These are phyloP conservation scores for Loxodonta africana DNA, from an alignment of 2,113 vertebrate genomes.

Conservation along the genomic window DNA sequence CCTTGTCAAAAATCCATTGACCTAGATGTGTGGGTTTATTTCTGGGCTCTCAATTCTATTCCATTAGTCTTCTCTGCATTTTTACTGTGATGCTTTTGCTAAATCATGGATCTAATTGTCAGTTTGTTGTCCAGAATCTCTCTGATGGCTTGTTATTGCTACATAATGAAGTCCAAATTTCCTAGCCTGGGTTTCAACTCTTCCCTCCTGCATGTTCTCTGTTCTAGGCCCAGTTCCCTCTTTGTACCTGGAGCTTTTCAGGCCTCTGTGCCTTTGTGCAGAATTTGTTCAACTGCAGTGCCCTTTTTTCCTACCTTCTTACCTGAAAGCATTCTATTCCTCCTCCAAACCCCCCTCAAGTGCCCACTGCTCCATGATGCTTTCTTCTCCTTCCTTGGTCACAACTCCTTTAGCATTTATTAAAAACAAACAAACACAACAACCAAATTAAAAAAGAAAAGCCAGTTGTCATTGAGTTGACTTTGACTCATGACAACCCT, in stretches of 20 bases:
- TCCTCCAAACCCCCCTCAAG: accelerated
- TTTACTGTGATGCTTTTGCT: accelerated
- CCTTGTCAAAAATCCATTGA: too few relatives aligned
- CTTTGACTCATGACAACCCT: neutral
- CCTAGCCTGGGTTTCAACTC: neutral
- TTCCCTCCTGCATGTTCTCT: accelerated
- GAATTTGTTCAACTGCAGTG: neutral
- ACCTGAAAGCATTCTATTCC: too few relatives aligned
- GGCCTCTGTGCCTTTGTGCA: neutral
- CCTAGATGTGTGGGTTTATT: too few relatives aligned
- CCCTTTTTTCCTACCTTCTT: neutral
- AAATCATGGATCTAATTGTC: accelerated
- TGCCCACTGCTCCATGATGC: accelerated
- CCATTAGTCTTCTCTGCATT: too few relatives aligned
- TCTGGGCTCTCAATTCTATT: too few relatives aligned
- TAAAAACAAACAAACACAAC: neutral
- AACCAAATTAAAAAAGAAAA: neutral
- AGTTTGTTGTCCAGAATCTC: neutral
- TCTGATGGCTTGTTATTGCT: neutral
- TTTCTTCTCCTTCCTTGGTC: neutral
- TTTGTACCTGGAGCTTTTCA: neutral
- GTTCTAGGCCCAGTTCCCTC: too few relatives aligned
- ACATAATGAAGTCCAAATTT: accelerated
- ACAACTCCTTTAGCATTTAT: accelerated
- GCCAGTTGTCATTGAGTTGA: neutral